Base-by-base conservation (phyloP, 2,113 vertebrate genomes). In the Dromiciops gliroides region DNA sequence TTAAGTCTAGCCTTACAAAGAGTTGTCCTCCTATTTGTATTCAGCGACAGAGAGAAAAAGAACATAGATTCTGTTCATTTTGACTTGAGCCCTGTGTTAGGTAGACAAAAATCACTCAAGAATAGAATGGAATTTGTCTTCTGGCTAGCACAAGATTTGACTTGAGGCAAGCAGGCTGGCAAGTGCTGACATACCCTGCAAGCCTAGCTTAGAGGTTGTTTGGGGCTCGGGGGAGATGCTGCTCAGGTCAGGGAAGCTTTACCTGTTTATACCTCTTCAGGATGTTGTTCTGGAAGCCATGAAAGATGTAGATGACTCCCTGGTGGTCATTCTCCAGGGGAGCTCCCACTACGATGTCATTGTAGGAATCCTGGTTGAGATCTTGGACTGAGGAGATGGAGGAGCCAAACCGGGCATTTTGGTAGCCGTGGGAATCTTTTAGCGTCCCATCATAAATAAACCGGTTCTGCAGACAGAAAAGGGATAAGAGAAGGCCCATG, bases 361-460 rank as follows among this genome's bases (percentile, higher is more conserved):
- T 99, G 98, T 99, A 99, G 91, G 99, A 98, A 31, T 99, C 99
- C 2, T 99, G 99, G 28, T 99, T 99, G 95, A 99, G 99, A 95
- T 99, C 99, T 0, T 98, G 99, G 3, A 99, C 99, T 0, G 99
- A 99, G 1, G 99, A 99, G 0, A 99, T 99, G 90, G 99, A 99
- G 5, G 99, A 99, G 6, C 99, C 99, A 0, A 99, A 99, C 0
- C 99, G 99, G 83, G 99, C 99, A 0, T 99, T 99, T 98, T 99
- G 99, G 93, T 99, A 99, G 8, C 98, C 97, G 48, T 99, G 99
- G 25, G 98, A 98, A 44, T 99, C 99, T 96, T 98, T 94, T 19
- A 99, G 98, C 0, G 98, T 97, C 2, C 99, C 99, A 0, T 99
- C 99, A 91, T 98, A 98, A 92, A 99, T 25, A 3, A 99, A 99